Percentiles rank a stretch among this genome's conserved stretches.
Evolutionary conservation across 2,797 vertebrate genomes (phyloP).

Genomic region (Arnoldichthys spilopterus): DNA sequence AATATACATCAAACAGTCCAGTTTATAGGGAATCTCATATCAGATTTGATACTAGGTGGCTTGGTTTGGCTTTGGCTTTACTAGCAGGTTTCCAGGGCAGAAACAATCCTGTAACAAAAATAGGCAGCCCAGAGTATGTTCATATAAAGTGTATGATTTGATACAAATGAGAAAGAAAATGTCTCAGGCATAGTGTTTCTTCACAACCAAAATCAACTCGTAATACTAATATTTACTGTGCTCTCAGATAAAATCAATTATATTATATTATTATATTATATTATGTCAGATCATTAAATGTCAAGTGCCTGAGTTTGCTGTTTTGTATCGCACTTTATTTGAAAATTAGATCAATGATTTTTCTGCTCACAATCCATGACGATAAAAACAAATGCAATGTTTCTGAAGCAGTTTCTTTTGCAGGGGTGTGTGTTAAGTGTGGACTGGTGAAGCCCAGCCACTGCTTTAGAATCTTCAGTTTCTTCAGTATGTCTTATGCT

Average conservation of each 20-base stretch:
- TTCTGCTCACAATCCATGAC: background rate
- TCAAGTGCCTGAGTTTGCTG: background rate
- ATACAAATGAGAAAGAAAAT: background rate
- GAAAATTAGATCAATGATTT: background rate
- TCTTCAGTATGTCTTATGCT: background rate
- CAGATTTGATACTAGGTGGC: no score
- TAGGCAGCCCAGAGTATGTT: no score
- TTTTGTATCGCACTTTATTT: background rate
- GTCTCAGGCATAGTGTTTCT: background rate
- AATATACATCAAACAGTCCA: no score
- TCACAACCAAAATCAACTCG: background rate
- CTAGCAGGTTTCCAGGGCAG: no score
- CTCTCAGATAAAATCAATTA: background rate
- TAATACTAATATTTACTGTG: background rate
- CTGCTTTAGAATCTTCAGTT: background rate
- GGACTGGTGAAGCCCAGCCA: slow-evolving; percentile 1
- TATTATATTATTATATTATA: background rate
- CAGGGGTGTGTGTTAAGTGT: background rate
- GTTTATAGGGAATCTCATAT: no score
- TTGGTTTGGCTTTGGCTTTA: no score
- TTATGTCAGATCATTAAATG: background rate
- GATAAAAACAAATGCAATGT: background rate
- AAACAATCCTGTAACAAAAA: no score
- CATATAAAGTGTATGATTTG: background rate
- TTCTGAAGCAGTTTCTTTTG: background rate